Evolutionary conservation across 2,113 vertebrate species (phyloP), one percentile per base, ranked within the genome.

Genomic region (Hiodon tergisus): DNA sequence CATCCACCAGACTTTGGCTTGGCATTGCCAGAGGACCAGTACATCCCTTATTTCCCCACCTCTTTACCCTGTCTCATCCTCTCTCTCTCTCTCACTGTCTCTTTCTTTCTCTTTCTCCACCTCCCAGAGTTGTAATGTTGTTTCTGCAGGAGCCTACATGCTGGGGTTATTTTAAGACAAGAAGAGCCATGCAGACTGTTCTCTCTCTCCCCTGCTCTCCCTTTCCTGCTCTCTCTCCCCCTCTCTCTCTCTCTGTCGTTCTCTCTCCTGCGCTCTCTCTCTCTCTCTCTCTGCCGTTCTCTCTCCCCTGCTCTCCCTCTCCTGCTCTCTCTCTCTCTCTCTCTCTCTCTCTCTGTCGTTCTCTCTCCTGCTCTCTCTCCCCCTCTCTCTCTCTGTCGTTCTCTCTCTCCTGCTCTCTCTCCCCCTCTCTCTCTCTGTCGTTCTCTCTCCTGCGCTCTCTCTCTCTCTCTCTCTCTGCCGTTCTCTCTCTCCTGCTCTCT

Each of bases 121-220:
- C 46, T 75, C 63, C 50, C 61, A 60, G 63, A 68, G 73, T 70
- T 55, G 75, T 75, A 72, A 73, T 81, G 83, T 82, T 82, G 82
- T 86, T 87, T 80, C 78, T 79, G 83, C 84, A 83, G 78, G 81
- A 88, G 83, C 76, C 83, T 85, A 84, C 83, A 85, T 78, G 86
- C 77, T 78, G 78, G 76, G 82, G 88, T 88, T 89, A 89, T 88
- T 88, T 88, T 88, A 87, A 86, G 88, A 85, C 67, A 53, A 82
- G 77, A 76, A 87, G 79, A 86, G 86, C 84, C 78, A 75, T 85
- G 76, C 77, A 78, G 79, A 79, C 82, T 76, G 73, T 81, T 72
- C 63, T 48, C 63, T 86, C 82, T 74, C 82, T 80, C 80, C 85
- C 80, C 79, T 80, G 73, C 81, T 79, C 79, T 84, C 76, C 84